Evolutionary conservation across 1,140 invertebrate genomes (phyloP).

Genomic region (Ceratina calcarata): DNA sequence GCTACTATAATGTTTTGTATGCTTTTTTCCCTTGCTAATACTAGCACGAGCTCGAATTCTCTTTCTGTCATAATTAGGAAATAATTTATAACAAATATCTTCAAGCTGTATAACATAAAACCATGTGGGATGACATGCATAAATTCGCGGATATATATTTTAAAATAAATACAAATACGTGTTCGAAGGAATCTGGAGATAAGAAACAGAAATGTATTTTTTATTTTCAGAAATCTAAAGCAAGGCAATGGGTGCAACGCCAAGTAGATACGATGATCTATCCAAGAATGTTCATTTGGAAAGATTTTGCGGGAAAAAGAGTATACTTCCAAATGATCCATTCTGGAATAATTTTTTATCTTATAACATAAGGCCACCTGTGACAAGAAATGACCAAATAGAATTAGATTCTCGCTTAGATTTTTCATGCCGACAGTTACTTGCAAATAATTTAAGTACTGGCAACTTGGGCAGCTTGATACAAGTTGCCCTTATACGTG

Average conservation of each 20-base stretch:
- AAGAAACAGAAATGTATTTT: not conserved
- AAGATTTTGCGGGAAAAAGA: conserved; percentile 88
- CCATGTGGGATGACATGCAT: not conserved
- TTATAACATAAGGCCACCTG: conserved; percentile 91
- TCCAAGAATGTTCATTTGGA: conserved; percentile 90
- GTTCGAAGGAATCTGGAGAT: too few species aligned
- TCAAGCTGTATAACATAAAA: not conserved
- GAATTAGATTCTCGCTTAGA: conserved; percentile 89
- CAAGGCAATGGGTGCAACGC: conserved; percentile 89
- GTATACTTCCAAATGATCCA: conserved; percentile 92
- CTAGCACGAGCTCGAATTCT: not conserved
- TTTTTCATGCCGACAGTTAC: conserved; percentile 85
- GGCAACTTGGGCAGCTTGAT: conserved; percentile 94
- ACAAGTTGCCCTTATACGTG: conserved; percentile 89
- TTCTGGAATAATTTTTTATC: conserved; percentile 97
- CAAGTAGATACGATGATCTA: conserved; percentile 91
- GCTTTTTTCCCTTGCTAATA: not conserved
- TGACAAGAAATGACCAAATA: conserved; percentile 84
- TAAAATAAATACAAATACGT: not conserved
- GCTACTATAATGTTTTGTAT: not conserved
- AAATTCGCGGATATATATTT: not conserved
- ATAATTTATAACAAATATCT: not conserved
- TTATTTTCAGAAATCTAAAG: conserved; percentile 44
- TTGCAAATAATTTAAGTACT: conserved; percentile 90
- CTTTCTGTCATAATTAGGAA: not conserved